Conservation (phyloP, 2,113 vertebrate species). For the Phalacrocorax pelagicus region DNA sequence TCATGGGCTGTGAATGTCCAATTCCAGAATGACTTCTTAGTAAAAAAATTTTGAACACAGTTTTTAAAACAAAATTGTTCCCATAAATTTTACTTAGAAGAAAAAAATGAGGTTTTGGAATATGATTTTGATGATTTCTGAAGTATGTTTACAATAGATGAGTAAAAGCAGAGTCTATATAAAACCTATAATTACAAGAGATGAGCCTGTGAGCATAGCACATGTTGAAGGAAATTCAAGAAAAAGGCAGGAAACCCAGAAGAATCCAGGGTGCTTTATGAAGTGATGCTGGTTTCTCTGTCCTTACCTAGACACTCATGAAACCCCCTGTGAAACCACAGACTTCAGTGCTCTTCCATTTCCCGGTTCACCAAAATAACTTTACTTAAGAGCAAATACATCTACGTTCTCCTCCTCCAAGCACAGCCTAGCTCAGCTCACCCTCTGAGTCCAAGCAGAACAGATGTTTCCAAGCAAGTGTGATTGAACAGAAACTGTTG, state of each 20-base stretch:
- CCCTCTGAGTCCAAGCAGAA: not conserved
- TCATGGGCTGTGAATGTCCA: not conserved
- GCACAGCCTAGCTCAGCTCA: not conserved
- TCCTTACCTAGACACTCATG: not conserved
- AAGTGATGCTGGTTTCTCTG: not conserved
- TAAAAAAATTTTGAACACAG: not conserved
- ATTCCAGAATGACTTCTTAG: not conserved
- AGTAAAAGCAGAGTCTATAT: not conserved
- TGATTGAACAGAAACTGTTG: not conserved
- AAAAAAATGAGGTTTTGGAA: not conserved
- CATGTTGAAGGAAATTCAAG: accelerated
- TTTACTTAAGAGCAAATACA: not conserved
- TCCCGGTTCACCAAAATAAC: not conserved
- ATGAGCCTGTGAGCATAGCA: not conserved
- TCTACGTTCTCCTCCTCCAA: not conserved
- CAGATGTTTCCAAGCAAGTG: not conserved
- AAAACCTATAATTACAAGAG: not conserved
- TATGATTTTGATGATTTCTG: not conserved
- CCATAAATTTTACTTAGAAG: not conserved
- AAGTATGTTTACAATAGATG: not conserved
- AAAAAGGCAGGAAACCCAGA: not conserved
- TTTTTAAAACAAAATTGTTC: not conserved
- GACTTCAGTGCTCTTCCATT: not conserved
- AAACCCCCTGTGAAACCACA: not conserved
- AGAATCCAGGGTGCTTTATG: not conserved